Evolutionary conservation across 2,888 invertebrate genomes (phyloP).

Genomic region (Synanthedon andrenaeformis): DNA sequence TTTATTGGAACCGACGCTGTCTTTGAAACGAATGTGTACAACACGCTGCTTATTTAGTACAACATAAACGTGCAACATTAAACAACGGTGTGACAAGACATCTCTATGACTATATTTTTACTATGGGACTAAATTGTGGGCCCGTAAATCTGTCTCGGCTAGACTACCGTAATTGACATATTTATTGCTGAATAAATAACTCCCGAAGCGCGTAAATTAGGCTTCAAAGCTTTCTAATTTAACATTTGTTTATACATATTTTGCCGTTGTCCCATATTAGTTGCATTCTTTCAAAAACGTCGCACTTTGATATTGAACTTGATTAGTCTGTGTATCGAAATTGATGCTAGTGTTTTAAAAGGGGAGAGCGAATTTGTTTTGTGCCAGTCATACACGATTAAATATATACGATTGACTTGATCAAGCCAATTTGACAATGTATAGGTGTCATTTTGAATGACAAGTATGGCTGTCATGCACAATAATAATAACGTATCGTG

Average conservation of each 20-base stretch:
- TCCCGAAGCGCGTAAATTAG: conserved; percentile 36
- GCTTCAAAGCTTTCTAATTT: conserved; percentile 36
- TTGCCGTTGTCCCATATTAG: conserved; percentile 20
- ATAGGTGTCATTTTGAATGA: too few species aligned
- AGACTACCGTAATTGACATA: conserved; percentile 44
- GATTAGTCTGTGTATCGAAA: too few species aligned
- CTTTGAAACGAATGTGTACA: background rate
- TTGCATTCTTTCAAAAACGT: conserved; percentile 1
- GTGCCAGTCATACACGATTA: too few species aligned
- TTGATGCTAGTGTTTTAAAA: too few species aligned
- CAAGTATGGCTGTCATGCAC: too few species aligned
- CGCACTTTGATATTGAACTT: too few species aligned
- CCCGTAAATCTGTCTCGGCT: conserved; percentile 33
- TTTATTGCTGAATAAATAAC: conserved; percentile 48
- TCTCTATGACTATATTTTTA: conserved; percentile 13
- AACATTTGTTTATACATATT: conserved; percentile 20
- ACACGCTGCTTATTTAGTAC: background rate
- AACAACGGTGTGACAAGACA: conserved; percentile 6
- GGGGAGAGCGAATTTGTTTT: too few species aligned
- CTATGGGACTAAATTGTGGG: conserved; percentile 13
- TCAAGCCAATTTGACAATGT: too few species aligned
- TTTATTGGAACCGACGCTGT: background rate
- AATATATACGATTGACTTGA: too few species aligned
- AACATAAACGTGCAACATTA: conserved; percentile 1
- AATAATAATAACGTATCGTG: too few species aligned